These are phyloP conservation scores for Ostrea edulis DNA, from an alignment of 1,140 invertebrate genomes.

Conservation along the genomic window DNA sequence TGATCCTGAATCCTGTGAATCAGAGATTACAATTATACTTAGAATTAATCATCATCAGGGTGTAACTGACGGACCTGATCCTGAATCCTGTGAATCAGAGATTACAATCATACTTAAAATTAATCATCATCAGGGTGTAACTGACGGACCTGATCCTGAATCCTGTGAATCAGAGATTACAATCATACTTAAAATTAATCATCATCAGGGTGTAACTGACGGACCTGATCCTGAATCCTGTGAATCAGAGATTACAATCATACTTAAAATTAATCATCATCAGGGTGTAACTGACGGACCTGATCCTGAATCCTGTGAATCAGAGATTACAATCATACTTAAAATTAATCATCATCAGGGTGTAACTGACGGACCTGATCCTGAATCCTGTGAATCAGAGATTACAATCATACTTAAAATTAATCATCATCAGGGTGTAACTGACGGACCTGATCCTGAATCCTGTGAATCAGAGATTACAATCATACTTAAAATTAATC, in stretches of 20 bases:
- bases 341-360: too few relatives aligned
- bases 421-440: too few relatives aligned
- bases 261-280: too few relatives aligned
- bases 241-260: slow-evolving; percentile 1
- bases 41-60: too few relatives aligned
- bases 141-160: slow-evolving; percentile 34
- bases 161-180: slow-evolving; percentile 21
- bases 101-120: not conserved
- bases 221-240: slow-evolving; percentile 38
- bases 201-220: slow-evolving; percentile 35
- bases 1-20: slow-evolving; percentile 37
- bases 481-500: too few relatives aligned
- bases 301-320: slow-evolving; percentile 36
- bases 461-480: slow-evolving; percentile 20
- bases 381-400: slow-evolving; percentile 23
- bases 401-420: too few relatives aligned
- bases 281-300: slow-evolving; percentile 31
- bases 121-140: too few relatives aligned
- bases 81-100: slow-evolving; percentile 28
- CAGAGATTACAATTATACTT: not conserved
- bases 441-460: slow-evolving; percentile 36
- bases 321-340: too few relatives aligned
- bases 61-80: slow-evolving; percentile 30
- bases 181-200: too few relatives aligned
- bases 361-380: slow-evolving; percentile 33